Evolutionary conservation across 2,888 invertebrate genomes (phyloP).

Genomic region (Torymus aiolomorphi): DNA sequence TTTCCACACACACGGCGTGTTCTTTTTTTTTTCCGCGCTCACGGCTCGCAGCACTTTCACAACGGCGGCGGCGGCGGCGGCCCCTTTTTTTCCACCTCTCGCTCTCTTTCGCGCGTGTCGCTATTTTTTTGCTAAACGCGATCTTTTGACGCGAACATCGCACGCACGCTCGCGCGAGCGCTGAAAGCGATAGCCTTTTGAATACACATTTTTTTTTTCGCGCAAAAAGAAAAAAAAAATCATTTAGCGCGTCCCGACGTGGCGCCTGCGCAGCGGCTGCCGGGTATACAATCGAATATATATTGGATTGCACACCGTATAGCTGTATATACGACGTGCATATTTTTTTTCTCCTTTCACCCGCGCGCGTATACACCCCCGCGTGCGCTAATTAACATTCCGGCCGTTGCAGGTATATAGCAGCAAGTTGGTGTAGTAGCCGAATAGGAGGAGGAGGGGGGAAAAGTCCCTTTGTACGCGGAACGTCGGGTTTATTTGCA

Average conservation of each 20-base stretch:
- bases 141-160: slow-evolving; percentile 5
- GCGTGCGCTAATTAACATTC: slow-evolving; percentile 57
- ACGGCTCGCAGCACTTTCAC: slow-evolving; percentile 35
- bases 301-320: slow-evolving; percentile 7
- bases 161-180: not conserved
- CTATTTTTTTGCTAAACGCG: slow-evolving; percentile 12
- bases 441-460: slow-evolving; percentile 1
- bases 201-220: slow-evolving; percentile 24
- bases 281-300: slow-evolving; percentile 24
- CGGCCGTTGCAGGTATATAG: slow-evolving; percentile 19
- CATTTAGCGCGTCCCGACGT: not conserved
- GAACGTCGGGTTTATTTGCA: slow-evolving; percentile 71
- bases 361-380: not conserved
- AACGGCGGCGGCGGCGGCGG: no score
- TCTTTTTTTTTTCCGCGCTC: slow-evolving; percentile 11
- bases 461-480: slow-evolving; percentile 44
- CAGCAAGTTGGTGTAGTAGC: slow-evolving; percentile 30
- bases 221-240: not conserved
- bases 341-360: slow-evolving; percentile 49
- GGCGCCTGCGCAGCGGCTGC: not conserved
- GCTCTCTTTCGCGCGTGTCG: not conserved
- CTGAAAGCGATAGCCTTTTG: slow-evolving; percentile 55
- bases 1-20: slow-evolving; percentile 24
- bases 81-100: not conserved
- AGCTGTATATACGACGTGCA: not conserved